A percentile compares a stretch with the other conserved stretches of the same genome.
phyloP scores from a whole-genome alignment of 2,797 vertebrate genomes.

The Yasuhikotakia modesta region DNA sequence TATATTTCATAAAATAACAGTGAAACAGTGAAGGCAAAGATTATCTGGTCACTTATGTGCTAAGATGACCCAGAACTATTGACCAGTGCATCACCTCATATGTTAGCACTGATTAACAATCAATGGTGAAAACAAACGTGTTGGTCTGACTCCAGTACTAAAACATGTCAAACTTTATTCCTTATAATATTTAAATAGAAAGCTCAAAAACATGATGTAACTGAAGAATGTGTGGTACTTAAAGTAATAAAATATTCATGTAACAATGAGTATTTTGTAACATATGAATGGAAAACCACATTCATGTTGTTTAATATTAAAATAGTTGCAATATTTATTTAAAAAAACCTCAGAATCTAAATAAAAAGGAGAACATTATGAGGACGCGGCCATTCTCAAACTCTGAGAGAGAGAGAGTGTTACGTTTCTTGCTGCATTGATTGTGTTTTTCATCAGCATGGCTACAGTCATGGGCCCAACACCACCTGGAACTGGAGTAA shows the following conservation, averaged over 20 bases:
- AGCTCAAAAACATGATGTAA: constrained; percentile 21
- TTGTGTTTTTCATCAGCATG: constrained; percentile 99
- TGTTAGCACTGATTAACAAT: constrained; percentile 6
- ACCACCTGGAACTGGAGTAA: constrained; percentile 94
- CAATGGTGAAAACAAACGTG: not conserved
- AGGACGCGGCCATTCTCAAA: constrained; percentile 75
- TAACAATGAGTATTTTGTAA: not conserved
- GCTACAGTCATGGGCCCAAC: constrained; percentile 98
- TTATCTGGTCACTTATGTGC: constrained; percentile 1
- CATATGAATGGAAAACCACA: constrained; percentile 23
- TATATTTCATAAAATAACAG: not conserved
- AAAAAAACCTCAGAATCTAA: not conserved
- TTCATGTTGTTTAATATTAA: constrained; percentile 25
- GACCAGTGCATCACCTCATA: not conserved
- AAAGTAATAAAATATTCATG: not conserved
- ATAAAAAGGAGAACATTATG: constrained; percentile 63
- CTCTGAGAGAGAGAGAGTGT: constrained; percentile 74
- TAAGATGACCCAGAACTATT: constrained; percentile 4
- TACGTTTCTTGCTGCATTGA: constrained; percentile 92
- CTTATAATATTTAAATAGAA: constrained; percentile 12
- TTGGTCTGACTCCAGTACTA: not conserved
- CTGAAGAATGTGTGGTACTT: not conserved
- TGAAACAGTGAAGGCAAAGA: not conserved
- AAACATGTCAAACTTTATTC: not conserved
- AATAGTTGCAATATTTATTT: not conserved